Base-by-base conservation (phyloP, 2,113 vertebrate genomes). In the Hylia prasina region DNA sequence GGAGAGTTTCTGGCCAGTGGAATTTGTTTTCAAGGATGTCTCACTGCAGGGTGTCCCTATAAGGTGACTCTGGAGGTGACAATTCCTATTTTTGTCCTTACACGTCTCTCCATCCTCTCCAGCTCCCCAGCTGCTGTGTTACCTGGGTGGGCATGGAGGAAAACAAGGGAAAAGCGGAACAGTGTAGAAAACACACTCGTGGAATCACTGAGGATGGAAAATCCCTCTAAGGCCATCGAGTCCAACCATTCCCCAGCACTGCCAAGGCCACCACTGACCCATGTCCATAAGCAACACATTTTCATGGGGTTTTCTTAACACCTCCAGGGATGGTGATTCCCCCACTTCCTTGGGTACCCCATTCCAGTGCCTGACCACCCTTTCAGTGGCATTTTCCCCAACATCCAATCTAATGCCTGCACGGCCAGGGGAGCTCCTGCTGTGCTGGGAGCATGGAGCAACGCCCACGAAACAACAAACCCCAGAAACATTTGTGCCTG, bases 381-480 rank as follows among this genome's bases (percentile, higher is more conserved):
- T 69, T 27, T 5, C 47, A 47, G 20, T 5, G 24, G 6, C 8
- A 19, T 82, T 54, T 37, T 6, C 23, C 68, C 63, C 11, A 15
- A 7, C 5, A 30, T 12, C 45, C 53, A 30, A 2, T 1, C 8
- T 6, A 6, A 37, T 20, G 17, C 23, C 44, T 57, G 28, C 54
- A 23, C 66, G 27, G 33, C 15, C 42, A 24, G 42, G 2, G 9
- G 54, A 58, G 44, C 3, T 4, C 21, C 3, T 6, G 48, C 48
- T 27, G 35, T 0, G 0, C 37, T 0, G 0, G 35, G 8, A 82
- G 10, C 42, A 18, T 1, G 60, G 63, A 71, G 40, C n/a, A 56
- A 19, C 4, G 4, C 39, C 13, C 33, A 18, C 2, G 25, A 18
- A 73, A 47, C 73, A 35, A 10, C 35, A 51, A 28, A 53, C 48